phyloP scores from a whole-genome alignment of 2,797 vertebrate genomes.

The Lophius americanus region DNA sequence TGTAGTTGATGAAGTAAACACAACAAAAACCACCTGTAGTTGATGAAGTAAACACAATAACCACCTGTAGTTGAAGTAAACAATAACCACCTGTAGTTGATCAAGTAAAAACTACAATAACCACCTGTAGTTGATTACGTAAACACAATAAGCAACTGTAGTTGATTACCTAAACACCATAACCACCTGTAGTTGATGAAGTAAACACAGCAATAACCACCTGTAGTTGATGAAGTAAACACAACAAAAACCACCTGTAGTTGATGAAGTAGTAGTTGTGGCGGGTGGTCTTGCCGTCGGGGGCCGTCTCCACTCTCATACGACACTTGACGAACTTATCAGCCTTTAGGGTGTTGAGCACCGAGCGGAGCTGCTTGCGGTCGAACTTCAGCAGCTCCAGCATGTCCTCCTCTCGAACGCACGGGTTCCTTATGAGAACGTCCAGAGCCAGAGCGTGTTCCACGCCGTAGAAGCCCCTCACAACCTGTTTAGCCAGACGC shows the following conservation, averaged over 20 bases:
- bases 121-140: too few relatives aligned
- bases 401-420: slow-evolving; percentile 99
- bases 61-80: too few relatives aligned
- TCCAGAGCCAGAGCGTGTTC: slow-evolving; percentile 96
- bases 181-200: too few relatives aligned
- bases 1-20: too few relatives aligned
- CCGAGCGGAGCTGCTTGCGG: slow-evolving; percentile 94
- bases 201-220: too few relatives aligned
- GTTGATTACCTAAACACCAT: too few relatives aligned
- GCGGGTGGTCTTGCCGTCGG: slow-evolving; percentile 94
- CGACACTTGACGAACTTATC: slow-evolving; percentile 99
- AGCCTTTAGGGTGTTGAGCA: slow-evolving; percentile 95
- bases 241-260: slow-evolving; percentile 75
- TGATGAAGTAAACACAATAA: too few relatives aligned
- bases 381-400: slow-evolving; percentile 97
- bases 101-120: too few relatives aligned
- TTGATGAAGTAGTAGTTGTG: slow-evolving; percentile 99
- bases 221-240: neutral
- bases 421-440: slow-evolving; percentile 95
- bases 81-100: too few relatives aligned
- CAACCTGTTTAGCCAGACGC: slow-evolving; percentile 96
- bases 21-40: too few relatives aligned
- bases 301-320: slow-evolving; percentile 96
- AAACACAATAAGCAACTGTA: too few relatives aligned
- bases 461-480: slow-evolving; percentile 95